Percentiles rank a stretch among this genome's conserved stretches.
Conservation (phyloP, 30 jellyfish, hydroid and myxozoan genomes). For the Hydractinia symbiolongicarpus region DNA sequence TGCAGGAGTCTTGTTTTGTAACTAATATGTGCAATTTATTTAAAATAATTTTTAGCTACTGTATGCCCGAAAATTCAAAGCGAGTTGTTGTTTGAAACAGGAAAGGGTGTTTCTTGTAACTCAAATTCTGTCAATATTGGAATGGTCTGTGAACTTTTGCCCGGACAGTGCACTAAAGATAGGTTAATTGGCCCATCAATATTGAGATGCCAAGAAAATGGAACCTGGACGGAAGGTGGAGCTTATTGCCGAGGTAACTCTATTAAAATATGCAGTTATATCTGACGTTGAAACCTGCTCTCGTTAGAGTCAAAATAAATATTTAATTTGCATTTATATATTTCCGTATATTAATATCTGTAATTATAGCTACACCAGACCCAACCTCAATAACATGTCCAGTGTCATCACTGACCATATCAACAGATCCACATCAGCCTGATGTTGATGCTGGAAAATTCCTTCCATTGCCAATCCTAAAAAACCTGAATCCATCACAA, state of each 20-base stretch:
- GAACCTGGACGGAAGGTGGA: constrained; percentile 9
- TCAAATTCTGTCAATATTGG: constrained; percentile 2
- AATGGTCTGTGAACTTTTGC: neutral
- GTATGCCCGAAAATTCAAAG: too few species aligned
- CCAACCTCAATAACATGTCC: neutral
- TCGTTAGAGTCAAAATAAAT: neutral
- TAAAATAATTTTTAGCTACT: too few species aligned
- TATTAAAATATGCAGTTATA: neutral
- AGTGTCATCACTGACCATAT: neutral
- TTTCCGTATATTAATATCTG: neutral
- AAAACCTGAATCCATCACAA: neutral
- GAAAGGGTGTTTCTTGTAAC: neutral
- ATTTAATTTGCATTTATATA: neutral
- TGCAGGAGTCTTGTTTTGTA: too few species aligned
- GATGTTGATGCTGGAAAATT: constrained; percentile 11
- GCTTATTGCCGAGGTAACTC: constrained; percentile 3
- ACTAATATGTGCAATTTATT: too few species aligned
- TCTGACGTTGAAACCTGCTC: neutral
- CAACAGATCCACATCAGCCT: neutral
- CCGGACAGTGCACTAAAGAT: neutral
- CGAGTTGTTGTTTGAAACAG: neutral
- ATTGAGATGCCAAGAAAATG: constrained; percentile 9
- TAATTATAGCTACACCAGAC: neutral
- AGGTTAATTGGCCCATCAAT: neutral
- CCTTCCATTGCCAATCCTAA: constrained; percentile 3